Percentiles rank a stretch among this genome's conserved stretches.
These are phyloP conservation scores for Thunnus thynnus DNA, from an alignment of 2,113 vertebrate genomes.

Conservation along the genomic window DNA sequence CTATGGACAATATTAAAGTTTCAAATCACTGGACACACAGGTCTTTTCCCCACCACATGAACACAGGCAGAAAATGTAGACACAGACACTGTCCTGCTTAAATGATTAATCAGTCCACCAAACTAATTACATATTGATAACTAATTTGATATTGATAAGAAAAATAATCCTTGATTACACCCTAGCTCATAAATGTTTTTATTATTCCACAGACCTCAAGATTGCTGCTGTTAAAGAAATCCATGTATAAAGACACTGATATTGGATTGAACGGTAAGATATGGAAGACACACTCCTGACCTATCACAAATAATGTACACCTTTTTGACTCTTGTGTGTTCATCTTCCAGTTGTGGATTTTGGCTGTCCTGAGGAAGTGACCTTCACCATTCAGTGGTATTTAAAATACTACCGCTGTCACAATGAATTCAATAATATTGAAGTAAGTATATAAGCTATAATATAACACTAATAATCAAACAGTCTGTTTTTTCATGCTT, in stretches of 20 bases:
- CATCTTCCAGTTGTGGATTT: slow-evolving; percentile 82
- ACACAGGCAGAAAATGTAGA: not conserved
- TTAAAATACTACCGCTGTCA: slow-evolving; percentile 89
- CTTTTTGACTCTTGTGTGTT: not conserved
- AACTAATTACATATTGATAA: not conserved
- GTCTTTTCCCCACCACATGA: not conserved
- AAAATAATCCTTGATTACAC: not conserved
- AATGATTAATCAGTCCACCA: slow-evolving; percentile 2
- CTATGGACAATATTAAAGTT: not conserved
- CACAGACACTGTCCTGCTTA: too few species aligned
- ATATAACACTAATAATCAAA: not conserved
- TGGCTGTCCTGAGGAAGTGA: slow-evolving; percentile 82
- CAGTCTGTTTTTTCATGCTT: not conserved
- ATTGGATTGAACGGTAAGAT: slow-evolving; percentile 88
- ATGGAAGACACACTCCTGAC: not conserved
- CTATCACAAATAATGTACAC: not conserved
- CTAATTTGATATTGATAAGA: not conserved
- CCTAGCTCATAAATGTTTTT: not conserved
- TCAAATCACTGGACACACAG: not conserved
- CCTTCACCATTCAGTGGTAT: slow-evolving; percentile 86
- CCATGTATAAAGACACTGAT: slow-evolving; percentile 89
- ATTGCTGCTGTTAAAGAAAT: slow-evolving; percentile 87
- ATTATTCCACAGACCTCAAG: slow-evolving; percentile 82
- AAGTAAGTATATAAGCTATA: slow-evolving; percentile 82
- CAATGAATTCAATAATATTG: slow-evolving; percentile 87